Percentiles rank a stretch among this genome's conserved stretches.
Evolutionary conservation across 2,797 vertebrate genomes (phyloP).

Genomic region (Nyctalus aviator): DNA sequence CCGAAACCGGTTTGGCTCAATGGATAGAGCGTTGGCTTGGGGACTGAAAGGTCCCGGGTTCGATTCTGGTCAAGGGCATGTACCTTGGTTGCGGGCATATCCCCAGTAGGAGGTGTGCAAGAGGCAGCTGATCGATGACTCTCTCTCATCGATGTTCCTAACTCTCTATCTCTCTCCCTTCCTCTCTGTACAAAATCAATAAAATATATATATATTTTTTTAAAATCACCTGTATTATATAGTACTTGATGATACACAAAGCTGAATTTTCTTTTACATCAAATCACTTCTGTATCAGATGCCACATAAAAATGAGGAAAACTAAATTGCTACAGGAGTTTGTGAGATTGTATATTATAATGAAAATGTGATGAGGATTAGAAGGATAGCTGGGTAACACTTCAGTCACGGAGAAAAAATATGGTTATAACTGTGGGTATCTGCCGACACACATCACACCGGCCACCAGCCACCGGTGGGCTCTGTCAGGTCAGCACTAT

Average conservation of each 20-base stretch:
- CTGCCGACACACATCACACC: neutral
- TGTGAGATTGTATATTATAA: neutral
- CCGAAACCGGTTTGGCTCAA: no score
- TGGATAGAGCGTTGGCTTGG: no score
- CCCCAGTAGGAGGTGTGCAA: no score
- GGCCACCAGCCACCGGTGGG: neutral
- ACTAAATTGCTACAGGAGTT: neutral
- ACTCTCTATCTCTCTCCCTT: no score
- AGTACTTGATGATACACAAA: neutral
- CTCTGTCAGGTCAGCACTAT: neutral
- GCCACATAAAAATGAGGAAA: neutral
- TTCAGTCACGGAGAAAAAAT: neutral
- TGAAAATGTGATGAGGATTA: neutral
- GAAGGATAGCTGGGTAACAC: neutral
- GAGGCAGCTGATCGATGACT: no score
- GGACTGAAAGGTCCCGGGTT: no score
- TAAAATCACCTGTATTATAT: neutral
- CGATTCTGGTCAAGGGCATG: no score
- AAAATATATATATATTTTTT: neutral
- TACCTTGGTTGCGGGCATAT: no score
- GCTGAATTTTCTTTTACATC: slow-evolving; percentile 2
- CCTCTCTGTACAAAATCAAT: no score
- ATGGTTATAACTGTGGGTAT: neutral
- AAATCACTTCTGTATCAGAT: neutral
- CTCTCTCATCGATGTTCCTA: no score